Base-by-base conservation (phyloP, 2,113 vertebrate species). In the Petrocephalus zakoni region DNA sequence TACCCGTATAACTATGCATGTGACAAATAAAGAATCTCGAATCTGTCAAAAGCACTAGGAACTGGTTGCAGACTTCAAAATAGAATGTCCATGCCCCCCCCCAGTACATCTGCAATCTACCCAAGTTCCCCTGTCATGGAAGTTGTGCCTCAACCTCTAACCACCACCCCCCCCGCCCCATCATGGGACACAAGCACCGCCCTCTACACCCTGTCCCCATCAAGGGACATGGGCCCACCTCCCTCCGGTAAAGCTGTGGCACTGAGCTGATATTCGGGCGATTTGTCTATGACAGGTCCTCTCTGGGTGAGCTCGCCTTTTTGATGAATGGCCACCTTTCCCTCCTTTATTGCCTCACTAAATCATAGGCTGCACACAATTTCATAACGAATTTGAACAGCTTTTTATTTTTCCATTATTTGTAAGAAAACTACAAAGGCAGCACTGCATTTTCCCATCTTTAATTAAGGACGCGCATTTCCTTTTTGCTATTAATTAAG, bases 261-360 rank as follows among this genome's bases (percentile, higher is more conserved):
- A 91, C 89, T 85, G 90, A 91, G 92, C 91, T 91, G 83, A 87
- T 92, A 90, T 84, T 58, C 91, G 92, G 91, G 85, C 78, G 90
- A 92, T 91, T 91, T 88, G 85, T 94, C 92, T 90, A 88, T 94
- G 94, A 94, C 94, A 94, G 94, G 88, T 90, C 91, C 93, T 94
- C 94, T 95, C 94, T 94, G 92, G 91, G 94, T 94, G 94, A 94
- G 93, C 94, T 90, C 72, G 91, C 91, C 88, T 92, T 91, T 84
- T 92, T 96, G 95, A 96, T 96, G 92, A 95, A 96, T 94, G 93
- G 90, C 93, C 92, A 94, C 93, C 94, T 94, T 93, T 95, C 94
- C 91, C 90, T 91, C 95, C 93, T 96, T 95, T 95, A 96, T 95
- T 95, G 93, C 92, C 92, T 89, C 93, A 94, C 94, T 96, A 96